A percentile compares a stretch with the other conserved stretches of the same genome.
These are phyloP conservation scores for Drosophila nebulosa DNA, from an alignment of 1,140 invertebrate genomes.

Conservation along the genomic window DNA sequence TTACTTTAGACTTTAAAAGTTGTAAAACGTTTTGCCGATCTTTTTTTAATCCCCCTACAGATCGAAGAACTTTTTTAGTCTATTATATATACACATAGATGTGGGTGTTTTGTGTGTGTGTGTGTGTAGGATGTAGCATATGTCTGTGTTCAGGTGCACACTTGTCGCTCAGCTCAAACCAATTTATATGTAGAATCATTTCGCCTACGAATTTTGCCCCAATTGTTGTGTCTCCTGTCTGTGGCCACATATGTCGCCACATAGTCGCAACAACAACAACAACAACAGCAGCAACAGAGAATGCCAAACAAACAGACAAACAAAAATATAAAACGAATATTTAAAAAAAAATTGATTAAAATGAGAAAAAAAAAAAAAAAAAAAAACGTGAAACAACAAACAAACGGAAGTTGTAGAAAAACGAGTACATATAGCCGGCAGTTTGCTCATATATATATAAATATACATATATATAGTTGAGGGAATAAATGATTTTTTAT, in stretches of 20 bases:
- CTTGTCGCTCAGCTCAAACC: slow-evolving; percentile 11
- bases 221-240: slow-evolving; percentile 38
- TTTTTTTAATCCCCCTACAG: too few relatives aligned
- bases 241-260: slow-evolving; percentile 73
- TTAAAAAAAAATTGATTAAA: slow-evolving; percentile 4
- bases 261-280: slow-evolving; percentile 57
- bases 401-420: slow-evolving; percentile 69
- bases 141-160: not conserved
- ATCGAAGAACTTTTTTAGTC: too few relatives aligned
- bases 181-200: slow-evolving; percentile 30
- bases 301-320: not conserved
- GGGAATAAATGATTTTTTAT: slow-evolving; percentile 48
- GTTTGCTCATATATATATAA: slow-evolving; percentile 19
- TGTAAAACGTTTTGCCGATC: too few relatives aligned
- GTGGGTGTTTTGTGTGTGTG: not conserved
- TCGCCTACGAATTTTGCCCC: slow-evolving; percentile 20
- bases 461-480: slow-evolving; percentile 1
- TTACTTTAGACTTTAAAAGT: too few relatives aligned
- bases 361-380: slow-evolving; percentile 1
- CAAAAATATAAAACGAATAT: not conserved
- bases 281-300: slow-evolving; percentile 17
- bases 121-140: not conserved
- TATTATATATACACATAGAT: too few relatives aligned
- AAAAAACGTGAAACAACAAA: slow-evolving; percentile 2
- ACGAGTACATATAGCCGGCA: slow-evolving; percentile 49